These are phyloP conservation scores for Spea multiplicata DNA, from an alignment of 2,113 vertebrate species.

Conservation along the genomic window DNA sequence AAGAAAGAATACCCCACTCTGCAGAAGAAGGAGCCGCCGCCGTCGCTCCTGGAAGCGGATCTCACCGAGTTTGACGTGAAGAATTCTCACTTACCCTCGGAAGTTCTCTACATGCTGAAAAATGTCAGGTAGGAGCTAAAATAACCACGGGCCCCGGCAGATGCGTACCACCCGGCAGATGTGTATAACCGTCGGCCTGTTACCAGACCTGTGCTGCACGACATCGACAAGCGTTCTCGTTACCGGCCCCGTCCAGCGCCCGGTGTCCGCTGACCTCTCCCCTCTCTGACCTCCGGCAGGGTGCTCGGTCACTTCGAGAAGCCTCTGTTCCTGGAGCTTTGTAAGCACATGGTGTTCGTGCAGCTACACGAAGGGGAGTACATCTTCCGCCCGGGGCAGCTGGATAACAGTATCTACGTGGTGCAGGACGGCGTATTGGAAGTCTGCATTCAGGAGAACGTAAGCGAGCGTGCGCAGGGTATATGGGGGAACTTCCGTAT, in stretches of 20 bases:
- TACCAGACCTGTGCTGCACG: too few species aligned
- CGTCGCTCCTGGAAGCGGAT: constrained; percentile 87
- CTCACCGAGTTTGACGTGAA: constrained; percentile 89
- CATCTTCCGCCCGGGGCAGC: constrained; percentile 82
- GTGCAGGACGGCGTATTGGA: constrained; percentile 90
- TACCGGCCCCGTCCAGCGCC: not conserved
- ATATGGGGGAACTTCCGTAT: too few species aligned
- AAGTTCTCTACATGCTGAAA: constrained; percentile 95
- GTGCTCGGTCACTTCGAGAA: constrained; percentile 96
- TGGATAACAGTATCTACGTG: constrained; percentile 88
- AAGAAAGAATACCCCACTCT: constrained; percentile 82
- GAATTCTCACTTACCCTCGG: constrained; percentile 85
- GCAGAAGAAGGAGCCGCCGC: constrained; percentile 87
- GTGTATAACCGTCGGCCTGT: not conserved
- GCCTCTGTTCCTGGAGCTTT: constrained; percentile 90
- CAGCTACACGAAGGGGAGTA: constrained; percentile 84
- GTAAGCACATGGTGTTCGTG: constrained; percentile 91
- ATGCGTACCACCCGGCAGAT: too few species aligned
- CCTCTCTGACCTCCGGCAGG: constrained; percentile 54
- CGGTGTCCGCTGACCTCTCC: not conserved
- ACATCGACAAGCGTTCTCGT: too few species aligned
- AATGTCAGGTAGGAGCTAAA: constrained; percentile 78
- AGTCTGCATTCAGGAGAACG: constrained; percentile 84
- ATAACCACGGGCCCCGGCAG: not conserved
- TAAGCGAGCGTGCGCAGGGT: constrained; percentile 58